Base-by-base conservation (phyloP, 1,140 invertebrate species). In the Papilio polytes region DNA sequence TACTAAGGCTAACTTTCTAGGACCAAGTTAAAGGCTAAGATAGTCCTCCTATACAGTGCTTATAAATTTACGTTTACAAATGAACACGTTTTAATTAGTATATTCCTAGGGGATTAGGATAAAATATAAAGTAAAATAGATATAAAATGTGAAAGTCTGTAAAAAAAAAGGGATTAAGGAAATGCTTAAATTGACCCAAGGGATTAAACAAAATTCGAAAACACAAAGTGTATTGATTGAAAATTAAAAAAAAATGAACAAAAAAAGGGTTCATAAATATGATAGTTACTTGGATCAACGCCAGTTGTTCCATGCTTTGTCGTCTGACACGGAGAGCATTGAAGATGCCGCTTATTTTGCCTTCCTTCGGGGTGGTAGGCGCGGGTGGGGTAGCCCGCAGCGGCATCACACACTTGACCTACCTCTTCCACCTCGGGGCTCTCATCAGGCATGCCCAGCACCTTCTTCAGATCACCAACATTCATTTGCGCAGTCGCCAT, bases 301-400 rank as follows among this genome's bases (percentile, higher is more conserved):
- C 98, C 94, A 99, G 96, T 91, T 99, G 98, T 93, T 99, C 98
- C 99, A 99, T 99, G 93, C 98, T 99, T 91, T 98, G 97, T 80
- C 98, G 96, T 86, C 98, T 96, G 80, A 98, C 97, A 85, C 97
- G 96, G 8, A 96, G 85, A 6, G 93, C 91, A 82, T 92, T 95
- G 87, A 95, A 95, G 0, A 56, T 20, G 53, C 53, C 53, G 13
- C 13, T 13, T 7, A 56, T n/a, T 18, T 56, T 56, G n/a, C 7
- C 18, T 20, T 56, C 10, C 46, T 41, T 41, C 36, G 36, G 48
- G 1, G 48, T 18, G 4, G 6, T 7, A 0, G 53, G 53, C 3
- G 20, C 20, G 0, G 74, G 44, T 26, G 59, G 1, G 3, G 22
- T 10, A 0, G 59, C 22, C n/a, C 0, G 44, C 44, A 9, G 22